Conservation (phyloP, 2,797 vertebrate genomes). For the Schizopygopsis pylzovi region DNA sequence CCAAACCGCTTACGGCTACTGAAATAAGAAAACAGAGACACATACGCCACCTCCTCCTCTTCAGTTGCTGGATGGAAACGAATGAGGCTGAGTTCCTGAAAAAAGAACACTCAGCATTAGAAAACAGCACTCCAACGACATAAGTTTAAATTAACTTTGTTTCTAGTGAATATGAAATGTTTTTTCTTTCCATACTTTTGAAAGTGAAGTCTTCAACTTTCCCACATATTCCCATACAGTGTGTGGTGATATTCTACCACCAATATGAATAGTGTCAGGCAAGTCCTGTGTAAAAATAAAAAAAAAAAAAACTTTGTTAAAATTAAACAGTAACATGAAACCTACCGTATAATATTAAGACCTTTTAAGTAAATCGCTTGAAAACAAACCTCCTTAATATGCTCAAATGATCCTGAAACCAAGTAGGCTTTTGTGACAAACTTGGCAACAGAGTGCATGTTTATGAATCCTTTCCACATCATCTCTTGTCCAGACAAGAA, state of each 20-base stretch:
- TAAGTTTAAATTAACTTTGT: not conserved
- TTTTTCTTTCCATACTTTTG: conserved; percentile 84
- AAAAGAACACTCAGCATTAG: conserved; percentile 10
- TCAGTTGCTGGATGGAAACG: conserved; percentile 98
- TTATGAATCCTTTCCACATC: conserved; percentile 99
- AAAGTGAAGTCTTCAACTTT: conserved; percentile 94
- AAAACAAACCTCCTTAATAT: conserved; percentile 90
- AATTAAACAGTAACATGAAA: not conserved
- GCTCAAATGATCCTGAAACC: conserved; percentile 94
- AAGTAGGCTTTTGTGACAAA: conserved; percentile 98
- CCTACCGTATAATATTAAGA: not conserved
- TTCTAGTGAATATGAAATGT: not conserved
- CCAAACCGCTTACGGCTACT: conserved; percentile 97
- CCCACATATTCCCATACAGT: conserved; percentile 99
- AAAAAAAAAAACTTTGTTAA: not conserved
- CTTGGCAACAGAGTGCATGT: conserved; percentile 97
- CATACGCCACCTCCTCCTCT: conserved; percentile 97
- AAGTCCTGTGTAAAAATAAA: conserved; percentile 84
- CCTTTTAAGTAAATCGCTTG: not conserved
- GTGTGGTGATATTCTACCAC: conserved; percentile 92
- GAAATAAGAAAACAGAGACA: conserved; percentile 99
- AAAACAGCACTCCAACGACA: not conserved
- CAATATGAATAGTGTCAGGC: conserved; percentile 96
- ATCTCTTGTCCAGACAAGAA: conserved; percentile 93
- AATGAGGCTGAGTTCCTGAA: conserved; percentile 96